Conservation (phyloP, 2,888 invertebrate species). For the Andrena praecox region DNA sequence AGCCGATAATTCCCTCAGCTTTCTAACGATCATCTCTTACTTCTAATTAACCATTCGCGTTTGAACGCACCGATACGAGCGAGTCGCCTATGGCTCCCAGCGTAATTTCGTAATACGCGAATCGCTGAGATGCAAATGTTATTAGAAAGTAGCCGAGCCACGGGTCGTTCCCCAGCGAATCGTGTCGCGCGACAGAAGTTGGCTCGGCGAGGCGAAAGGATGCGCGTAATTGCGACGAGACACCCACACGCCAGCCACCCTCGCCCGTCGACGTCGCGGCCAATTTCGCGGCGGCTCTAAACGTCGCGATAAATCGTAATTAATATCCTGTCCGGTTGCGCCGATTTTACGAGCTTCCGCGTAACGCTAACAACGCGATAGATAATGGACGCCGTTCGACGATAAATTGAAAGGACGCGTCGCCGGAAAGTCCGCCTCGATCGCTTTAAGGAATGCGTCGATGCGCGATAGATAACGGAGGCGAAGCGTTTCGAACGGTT, state of each 20-base stretch:
- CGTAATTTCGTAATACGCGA: conserved; percentile 26
- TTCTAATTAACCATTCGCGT: conserved; percentile 44
- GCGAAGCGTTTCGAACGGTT: conserved; percentile 5
- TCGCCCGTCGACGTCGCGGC: conserved; percentile 16
- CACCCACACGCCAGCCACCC: conserved; percentile 17
- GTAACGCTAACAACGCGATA: conserved; percentile 14
- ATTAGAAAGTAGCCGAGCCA: conserved; percentile 38
- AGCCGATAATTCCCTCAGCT: conserved; percentile 4
- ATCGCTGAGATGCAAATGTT: conserved; percentile 42
- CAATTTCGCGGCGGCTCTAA: conserved; percentile 17
- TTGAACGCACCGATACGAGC: not conserved
- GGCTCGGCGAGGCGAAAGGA: conserved; percentile 19
- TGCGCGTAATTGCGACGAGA: conserved; percentile 13
- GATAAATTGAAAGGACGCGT: conserved; percentile 31
- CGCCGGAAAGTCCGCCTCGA: conserved; percentile 19
- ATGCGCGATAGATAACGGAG: conserved; percentile 27
- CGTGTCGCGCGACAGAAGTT: not conserved
- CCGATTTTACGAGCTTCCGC: conserved; percentile 26
- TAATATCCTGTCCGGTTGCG: conserved; percentile 31
- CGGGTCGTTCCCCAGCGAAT: not conserved
- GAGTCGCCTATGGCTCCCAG: conserved; percentile 1
- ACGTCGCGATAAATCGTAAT: conserved; percentile 50
- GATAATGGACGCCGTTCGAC: conserved; percentile 20
- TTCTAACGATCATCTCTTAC: conserved; percentile 1
- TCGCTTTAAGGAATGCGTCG: conserved; percentile 21